A percentile compares a stretch with the other conserved stretches of the same genome.
phyloP scores from a whole-genome alignment of 2,113 vertebrate species.

The Indri indri region DNA sequence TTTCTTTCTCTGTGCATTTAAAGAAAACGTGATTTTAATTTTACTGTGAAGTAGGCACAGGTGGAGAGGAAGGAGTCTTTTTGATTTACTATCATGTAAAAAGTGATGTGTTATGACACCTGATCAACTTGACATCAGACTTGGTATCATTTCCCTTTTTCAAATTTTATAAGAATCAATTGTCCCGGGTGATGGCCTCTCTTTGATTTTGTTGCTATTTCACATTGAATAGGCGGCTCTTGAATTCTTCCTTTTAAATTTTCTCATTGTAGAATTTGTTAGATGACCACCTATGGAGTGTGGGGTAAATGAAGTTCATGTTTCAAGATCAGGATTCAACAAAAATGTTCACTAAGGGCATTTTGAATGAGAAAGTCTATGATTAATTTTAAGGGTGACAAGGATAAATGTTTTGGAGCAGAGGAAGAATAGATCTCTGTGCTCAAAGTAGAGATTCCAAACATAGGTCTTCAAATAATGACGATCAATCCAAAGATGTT shows the following conservation, averaged over 20 bases:
- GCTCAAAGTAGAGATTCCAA: background rate
- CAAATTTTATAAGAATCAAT: constrained; percentile 12
- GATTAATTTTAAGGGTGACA: constrained; percentile 16
- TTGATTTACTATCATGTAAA: background rate
- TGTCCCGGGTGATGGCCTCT: background rate
- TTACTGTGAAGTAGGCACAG: background rate
- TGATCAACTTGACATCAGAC: background rate
- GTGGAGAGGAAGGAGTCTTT: background rate
- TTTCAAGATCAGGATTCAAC: background rate
- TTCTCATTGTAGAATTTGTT: background rate
- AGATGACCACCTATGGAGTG: background rate
- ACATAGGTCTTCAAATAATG: background rate
- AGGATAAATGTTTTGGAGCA: background rate
- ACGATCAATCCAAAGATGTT: background rate
- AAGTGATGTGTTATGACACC: background rate
- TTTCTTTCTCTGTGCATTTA: background rate
- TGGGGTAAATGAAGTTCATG: background rate
- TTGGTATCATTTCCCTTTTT: constrained; percentile 23
- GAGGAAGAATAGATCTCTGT: background rate
- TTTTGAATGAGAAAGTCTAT: background rate
- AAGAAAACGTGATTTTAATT: constrained; percentile 66
- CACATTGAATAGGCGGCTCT: background rate
- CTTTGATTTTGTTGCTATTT: background rate
- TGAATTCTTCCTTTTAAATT: background rate
- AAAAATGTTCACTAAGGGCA: background rate